Evolutionary conservation across 2,797 vertebrate genomes (phyloP).

Genomic region (Halcyon badia): DNA sequence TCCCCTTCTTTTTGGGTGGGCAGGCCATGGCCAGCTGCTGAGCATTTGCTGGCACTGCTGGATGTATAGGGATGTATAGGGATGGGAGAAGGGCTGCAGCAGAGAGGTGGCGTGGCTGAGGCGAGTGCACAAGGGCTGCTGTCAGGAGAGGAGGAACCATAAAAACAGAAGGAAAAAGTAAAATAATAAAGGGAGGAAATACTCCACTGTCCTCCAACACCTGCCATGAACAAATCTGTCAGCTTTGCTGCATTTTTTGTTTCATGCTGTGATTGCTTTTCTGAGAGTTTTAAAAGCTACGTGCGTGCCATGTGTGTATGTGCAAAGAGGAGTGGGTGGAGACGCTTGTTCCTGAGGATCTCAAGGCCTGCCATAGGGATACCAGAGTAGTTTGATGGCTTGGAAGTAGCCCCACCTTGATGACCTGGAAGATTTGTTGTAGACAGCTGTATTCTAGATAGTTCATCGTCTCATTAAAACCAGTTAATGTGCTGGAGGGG

Average conservation of each 20-base stretch:
- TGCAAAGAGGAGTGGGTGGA: not conserved
- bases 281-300: fast-evolving
- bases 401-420: not conserved
- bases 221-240: not conserved
- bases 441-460: not conserved
- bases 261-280: not conserved
- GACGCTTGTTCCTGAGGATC: not conserved
- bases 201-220: not conserved
- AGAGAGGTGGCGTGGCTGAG: not conserved
- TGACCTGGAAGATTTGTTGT: not conserved
- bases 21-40: not conserved
- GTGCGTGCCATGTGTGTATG: fast-evolving
- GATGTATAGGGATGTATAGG: not conserved
- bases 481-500: not conserved
- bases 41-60: not conserved
- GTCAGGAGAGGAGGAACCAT: not conserved
- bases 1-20: not conserved
- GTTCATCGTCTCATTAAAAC: not conserved
- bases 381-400: not conserved
- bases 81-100: fast-evolving
- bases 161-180: not conserved
- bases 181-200: not conserved
- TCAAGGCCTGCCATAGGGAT: fast-evolving
- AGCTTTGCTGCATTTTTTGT: not conserved
- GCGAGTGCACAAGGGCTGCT: fast-evolving